Evolutionary conservation across 1,140 invertebrate species (phyloP).

Genomic region (Orchestia grillus): DNA sequence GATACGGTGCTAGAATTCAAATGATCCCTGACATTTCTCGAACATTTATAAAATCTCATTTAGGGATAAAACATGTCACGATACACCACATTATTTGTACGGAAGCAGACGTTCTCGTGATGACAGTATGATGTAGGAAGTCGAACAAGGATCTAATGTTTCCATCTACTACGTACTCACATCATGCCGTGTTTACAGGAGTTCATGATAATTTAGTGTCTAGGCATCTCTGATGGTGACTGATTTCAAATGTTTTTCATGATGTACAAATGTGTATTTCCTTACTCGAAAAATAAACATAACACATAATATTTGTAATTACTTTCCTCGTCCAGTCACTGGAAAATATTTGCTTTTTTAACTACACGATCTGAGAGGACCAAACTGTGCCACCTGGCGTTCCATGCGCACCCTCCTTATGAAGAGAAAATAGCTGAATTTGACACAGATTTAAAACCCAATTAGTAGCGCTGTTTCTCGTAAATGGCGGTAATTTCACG

Average conservation of each 20-base stretch:
- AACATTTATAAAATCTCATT: no score
- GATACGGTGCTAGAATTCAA: no score
- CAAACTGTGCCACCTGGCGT: no score
- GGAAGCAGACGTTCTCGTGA: background rate
- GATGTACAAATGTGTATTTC: constrained; percentile 56
- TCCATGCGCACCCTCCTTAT: no score
- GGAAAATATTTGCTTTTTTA: background rate
- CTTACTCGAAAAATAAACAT: constrained; percentile 52
- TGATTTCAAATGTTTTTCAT: background rate
- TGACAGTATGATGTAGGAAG: background rate
- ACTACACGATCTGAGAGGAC: no score
- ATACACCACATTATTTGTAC: background rate
- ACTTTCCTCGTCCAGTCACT: background rate
- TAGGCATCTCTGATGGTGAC: background rate
- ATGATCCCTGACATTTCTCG: no score
- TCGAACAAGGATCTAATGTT: no score
- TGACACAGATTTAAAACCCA: no score
- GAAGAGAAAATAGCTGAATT: no score
- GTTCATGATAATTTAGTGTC: background rate
- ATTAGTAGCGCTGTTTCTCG: no score
- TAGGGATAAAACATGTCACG: background rate
- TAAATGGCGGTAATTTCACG: no score
- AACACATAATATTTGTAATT: background rate
- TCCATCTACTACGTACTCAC: background rate
- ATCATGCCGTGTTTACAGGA: background rate